Evolutionary conservation across 2,888 invertebrate genomes (phyloP), one percentile per base, ranked within the genome.

Genomic region (Aporophyla nigra): DNA sequence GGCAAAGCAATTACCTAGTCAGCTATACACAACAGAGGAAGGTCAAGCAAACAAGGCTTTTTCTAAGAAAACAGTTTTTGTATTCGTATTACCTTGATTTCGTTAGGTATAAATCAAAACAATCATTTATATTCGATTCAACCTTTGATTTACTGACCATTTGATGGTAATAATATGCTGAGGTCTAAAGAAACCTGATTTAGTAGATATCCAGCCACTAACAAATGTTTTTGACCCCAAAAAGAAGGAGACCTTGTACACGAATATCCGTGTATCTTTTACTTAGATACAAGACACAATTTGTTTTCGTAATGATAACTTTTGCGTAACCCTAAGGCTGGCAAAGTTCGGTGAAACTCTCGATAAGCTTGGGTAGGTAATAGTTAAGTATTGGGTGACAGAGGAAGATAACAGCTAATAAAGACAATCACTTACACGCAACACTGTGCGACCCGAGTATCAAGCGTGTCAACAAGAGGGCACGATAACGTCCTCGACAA

Each of bases 401-500:
- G 83, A 75, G 59, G 68, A 27, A 61, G 82, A 89, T 87, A 88
- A 84, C 33, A n/a, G 51, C n/a, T 70, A 80, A 81, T 86, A 80
- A 85, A 73, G 67, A 86, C 74, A 85, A 87, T 84, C 79, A 80
- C 76, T 72, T 82, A 84, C 75, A 71, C 73, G 73, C 72, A 78
- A 78, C 78, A 78, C 84, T 76, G 70, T 67, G 72, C 77, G 84
- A 87, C 86, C 84, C 74, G 69, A 54, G 63, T 87, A 85, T 88
- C 88, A 54, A 63, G 16, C 40, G 78, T 85, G 88, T 89, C 89
- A 91, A 89, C 78, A 86, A 76, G 66, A 69, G 81, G 86, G 82
- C 89, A 88, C 24, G 88, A 89, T 91, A 91, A 90, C 81, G 67
- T 66, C 70, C 74, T 74, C 70, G 76, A 88, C 88, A 90, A 91